phyloP scores from a whole-genome alignment of 2,888 invertebrate genomes.

The Pilophorus perplexus region DNA sequence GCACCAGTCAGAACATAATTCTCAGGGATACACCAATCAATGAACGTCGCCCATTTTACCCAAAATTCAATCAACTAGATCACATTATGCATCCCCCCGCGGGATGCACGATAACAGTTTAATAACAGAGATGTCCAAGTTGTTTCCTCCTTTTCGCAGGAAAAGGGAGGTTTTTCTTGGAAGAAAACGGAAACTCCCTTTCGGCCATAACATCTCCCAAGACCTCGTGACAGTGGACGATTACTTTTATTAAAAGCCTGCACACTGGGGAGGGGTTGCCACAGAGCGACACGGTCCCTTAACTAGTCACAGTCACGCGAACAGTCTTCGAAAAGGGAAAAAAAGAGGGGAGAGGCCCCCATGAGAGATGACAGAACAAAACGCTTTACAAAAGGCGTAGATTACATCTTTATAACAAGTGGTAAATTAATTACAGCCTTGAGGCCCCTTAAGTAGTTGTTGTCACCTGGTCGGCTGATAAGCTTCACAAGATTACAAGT shows the following conservation, averaged over 20 bases:
- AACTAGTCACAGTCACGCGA: constrained; percentile 26
- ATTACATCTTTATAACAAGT: constrained; percentile 42
- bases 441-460: constrained; percentile 19
- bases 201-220: neutral
- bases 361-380: constrained; percentile 37
- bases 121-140: too few species aligned
- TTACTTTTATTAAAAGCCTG: constrained; percentile 41
- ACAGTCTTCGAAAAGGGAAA: neutral
- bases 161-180: neutral
- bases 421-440: constrained; percentile 34
- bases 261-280: constrained; percentile 16
- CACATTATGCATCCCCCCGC: too few species aligned
- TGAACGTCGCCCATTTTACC: too few species aligned
- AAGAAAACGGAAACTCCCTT: neutral
- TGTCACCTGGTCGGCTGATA: constrained; percentile 9
- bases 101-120: too few species aligned
- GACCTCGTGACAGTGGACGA: constrained; percentile 41
- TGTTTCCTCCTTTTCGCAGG: neutral
- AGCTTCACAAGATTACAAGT: constrained; percentile 26
- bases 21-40: too few species aligned
- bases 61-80: too few species aligned
- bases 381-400: constrained; percentile 18
- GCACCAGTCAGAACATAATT: too few species aligned
- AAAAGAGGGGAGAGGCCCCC: too few species aligned
- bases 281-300: constrained; percentile 32